Base-by-base conservation (phyloP, 2,888 invertebrate genomes). In the Drymonia ruficornis region DNA sequence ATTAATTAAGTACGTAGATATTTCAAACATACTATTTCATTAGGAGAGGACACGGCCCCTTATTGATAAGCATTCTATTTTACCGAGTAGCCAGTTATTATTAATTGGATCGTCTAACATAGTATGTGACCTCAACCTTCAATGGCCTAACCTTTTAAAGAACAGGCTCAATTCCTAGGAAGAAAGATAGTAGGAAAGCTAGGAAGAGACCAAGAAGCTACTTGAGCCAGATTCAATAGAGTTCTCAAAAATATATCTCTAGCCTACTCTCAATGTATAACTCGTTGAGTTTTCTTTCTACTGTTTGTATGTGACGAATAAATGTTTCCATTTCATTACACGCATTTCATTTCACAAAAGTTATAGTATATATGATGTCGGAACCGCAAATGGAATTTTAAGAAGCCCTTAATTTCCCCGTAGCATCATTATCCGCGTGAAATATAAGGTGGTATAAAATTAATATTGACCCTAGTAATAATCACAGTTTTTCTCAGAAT, bases 401-500 rank as follows among this genome's bases (percentile, higher is more conserved):
- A 36, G n/a, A n/a, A 36, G 36, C 31, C 31, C n/a, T 36, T 36
- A 36, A 36, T 36, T 36, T 36, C n/a, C 36, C n/a, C 36, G 13
- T 31, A 31, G 55, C 61, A 59, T 52, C 15, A 53, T 52, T 55
- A 55, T 53, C 50, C 45, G 49, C 19, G 52, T 55, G 19, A 51
- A 61, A 64, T 58, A 57, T 67, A 52, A 45, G 50, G 55, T 45
- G 52, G 31, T 11, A 50, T 55, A 34, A 56, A 59, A 70, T 65
- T 65, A 62, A 60, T 54, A 50, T 55, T 61, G 51, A 61, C 65
- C 71, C 59, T 55, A 65, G 51, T 47, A 59, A 60, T 68, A 68
- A 71, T 71, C 71, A 68, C 53, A 48, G 52, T 52, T 65, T 46
- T 46, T 70, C 71, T 71, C 57, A 55, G 72, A 71, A 70, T 52